A percentile compares a stretch with the other conserved stretches of the same genome.
Conservation (phyloP, 2,888 invertebrate genomes). For the Zhuqinia jingwanae region DNA sequence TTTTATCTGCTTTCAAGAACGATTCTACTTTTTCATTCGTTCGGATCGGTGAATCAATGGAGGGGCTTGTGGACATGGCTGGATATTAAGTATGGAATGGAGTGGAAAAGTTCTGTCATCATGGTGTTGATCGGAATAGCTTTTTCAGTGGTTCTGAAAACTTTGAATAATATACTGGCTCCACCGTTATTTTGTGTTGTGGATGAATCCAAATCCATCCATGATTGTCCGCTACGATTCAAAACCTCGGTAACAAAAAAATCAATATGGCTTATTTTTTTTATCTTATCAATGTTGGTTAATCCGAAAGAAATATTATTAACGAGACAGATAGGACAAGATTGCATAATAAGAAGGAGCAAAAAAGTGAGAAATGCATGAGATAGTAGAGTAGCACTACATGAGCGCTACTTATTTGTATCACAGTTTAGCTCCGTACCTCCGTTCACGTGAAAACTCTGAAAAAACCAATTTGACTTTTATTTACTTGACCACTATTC, state of each 20-base stretch:
- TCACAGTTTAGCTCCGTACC: too few relatives aligned
- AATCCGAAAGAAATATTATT: too few relatives aligned
- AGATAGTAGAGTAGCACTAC: too few relatives aligned
- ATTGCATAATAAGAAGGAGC: too few relatives aligned
- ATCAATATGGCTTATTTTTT: neutral
- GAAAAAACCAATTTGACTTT: too few relatives aligned
- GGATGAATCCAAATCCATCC: constrained; percentile 87
- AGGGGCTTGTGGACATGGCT: constrained; percentile 87
- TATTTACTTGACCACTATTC: too few relatives aligned
- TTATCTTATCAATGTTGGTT: constrained; percentile 1
- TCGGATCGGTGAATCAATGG: constrained; percentile 94
- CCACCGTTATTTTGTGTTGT: constrained; percentile 90
- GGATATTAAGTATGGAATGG: constrained; percentile 83
- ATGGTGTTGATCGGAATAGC: constrained; percentile 84
- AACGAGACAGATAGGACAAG: too few relatives aligned
- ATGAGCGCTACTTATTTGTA: too few relatives aligned
- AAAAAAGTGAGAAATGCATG: too few relatives aligned
- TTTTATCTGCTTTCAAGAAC: constrained; percentile 75
- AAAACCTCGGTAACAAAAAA: constrained; percentile 85
- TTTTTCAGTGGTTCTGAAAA: constrained; percentile 86
- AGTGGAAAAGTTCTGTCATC: constrained; percentile 84
- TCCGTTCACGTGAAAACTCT: too few relatives aligned
- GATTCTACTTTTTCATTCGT: constrained; percentile 79
- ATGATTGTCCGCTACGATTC: constrained; percentile 92
- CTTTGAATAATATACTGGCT: constrained; percentile 90